These are phyloP conservation scores for Thereva nobilitata DNA, from an alignment of 2,888 invertebrate genomes.

Conservation along the genomic window DNA sequence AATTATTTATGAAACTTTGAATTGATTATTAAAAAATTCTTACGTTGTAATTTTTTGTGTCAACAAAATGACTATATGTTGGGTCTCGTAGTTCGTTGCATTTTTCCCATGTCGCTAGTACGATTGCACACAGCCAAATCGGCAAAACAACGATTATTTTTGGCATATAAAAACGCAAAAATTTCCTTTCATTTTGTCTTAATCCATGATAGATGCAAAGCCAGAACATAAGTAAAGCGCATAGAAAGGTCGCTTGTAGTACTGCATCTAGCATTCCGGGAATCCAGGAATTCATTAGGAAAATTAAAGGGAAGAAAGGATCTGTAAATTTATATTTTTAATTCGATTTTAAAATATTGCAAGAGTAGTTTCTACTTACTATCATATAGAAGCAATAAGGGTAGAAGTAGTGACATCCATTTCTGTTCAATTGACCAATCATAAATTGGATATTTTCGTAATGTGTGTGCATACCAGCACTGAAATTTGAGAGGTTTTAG, in stretches of 20 bases:
- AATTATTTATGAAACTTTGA: not conserved
- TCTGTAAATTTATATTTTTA: slow-evolving; percentile 64
- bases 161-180: slow-evolving; percentile 86
- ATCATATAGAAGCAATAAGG: slow-evolving; percentile 85
- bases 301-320: slow-evolving; percentile 89
- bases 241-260: slow-evolving; percentile 87
- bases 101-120: slow-evolving; percentile 87
- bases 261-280: slow-evolving; percentile 91
- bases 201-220: slow-evolving; percentile 94
- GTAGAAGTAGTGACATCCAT: slow-evolving; percentile 89
- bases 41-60: slow-evolving; percentile 81
- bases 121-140: slow-evolving; percentile 84
- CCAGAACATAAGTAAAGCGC: slow-evolving; percentile 89
- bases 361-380: slow-evolving; percentile 67
- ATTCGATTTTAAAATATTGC: too few species aligned
- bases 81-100: slow-evolving; percentile 88
- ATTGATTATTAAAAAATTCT: slow-evolving; percentile 51
- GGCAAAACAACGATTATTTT: slow-evolving; percentile 85
- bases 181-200: slow-evolving; percentile 85
- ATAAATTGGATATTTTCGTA: slow-evolving; percentile 82
- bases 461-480: slow-evolving; percentile 91
- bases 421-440: slow-evolving; percentile 99
- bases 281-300: slow-evolving; percentile 85
- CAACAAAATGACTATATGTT: slow-evolving; percentile 87
- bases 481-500: slow-evolving; percentile 56